Percentiles rank a stretch among this genome's conserved stretches.
Evolutionary conservation across 2,113 vertebrate genomes (phyloP).

Genomic region (Cercopithecus mona): DNA sequence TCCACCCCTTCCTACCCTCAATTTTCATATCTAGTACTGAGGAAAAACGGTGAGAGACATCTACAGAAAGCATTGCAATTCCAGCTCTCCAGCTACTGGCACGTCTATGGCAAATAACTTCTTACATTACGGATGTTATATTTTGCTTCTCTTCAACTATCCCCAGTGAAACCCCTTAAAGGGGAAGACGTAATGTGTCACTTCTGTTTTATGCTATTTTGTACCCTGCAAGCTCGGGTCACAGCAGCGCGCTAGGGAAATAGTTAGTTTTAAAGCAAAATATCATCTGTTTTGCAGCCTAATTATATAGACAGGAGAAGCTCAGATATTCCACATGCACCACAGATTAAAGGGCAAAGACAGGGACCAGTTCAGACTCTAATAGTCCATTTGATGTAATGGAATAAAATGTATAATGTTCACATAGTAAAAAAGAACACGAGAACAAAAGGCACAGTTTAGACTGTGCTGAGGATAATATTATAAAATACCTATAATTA

Average conservation of each 20-base stretch:
- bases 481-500: constrained; percentile 67
- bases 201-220: neutral
- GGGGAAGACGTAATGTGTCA: neutral
- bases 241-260: neutral
- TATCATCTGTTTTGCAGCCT: constrained; percentile 52
- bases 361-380: constrained; percentile 43
- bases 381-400: constrained; percentile 67
- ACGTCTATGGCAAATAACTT: neutral
- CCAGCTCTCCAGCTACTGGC: neutral
- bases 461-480: constrained; percentile 13
- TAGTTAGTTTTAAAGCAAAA: constrained; percentile 65
- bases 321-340: neutral
- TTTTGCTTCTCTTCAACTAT: neutral
- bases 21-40: neutral
- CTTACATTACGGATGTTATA: neutral
- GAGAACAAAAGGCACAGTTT: constrained; percentile 60
- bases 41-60: neutral
- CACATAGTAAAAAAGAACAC: neutral
- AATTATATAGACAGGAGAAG: constrained; percentile 56
- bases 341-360: constrained; percentile 65
- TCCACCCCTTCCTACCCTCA: neutral
- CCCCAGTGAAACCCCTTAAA: neutral
- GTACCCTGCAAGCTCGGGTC: neutral
- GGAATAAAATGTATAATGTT: constrained; percentile 53
- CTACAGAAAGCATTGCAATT: neutral